Percentiles rank a stretch among this genome's conserved stretches.
Conservation (phyloP, 1,140 invertebrate genomes). For the Whitmania pigra region DNA sequence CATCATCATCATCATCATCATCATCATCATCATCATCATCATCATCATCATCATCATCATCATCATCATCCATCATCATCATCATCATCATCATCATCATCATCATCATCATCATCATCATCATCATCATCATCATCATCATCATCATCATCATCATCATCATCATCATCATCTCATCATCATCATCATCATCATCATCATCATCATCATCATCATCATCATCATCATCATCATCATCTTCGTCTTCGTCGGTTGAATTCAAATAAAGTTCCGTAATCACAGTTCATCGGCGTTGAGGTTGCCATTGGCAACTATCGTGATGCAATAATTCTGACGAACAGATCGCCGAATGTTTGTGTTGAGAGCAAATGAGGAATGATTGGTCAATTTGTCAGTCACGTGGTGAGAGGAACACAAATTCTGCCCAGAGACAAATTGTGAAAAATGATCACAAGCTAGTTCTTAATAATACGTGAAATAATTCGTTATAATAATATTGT, state of each 20-base stretch:
- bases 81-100: slow-evolving; percentile 12
- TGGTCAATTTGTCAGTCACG: no score
- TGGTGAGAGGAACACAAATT: no score
- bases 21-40: slow-evolving; percentile 3
- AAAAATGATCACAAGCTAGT: no score
- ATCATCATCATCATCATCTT: background rate
- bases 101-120: slow-evolving; percentile 1
- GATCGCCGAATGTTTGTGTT: no score
- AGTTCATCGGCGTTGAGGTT: background rate
- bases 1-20: slow-evolving; percentile 2
- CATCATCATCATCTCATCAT: background rate
- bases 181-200: background rate
- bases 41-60: slow-evolving; percentile 12
- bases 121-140: background rate
- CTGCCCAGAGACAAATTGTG: no score
- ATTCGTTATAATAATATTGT: no score
- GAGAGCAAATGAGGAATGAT: no score
- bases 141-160: slow-evolving; percentile 5
- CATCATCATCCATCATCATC: slow-evolving; percentile 5
- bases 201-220: background rate
- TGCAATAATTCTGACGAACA: no score
- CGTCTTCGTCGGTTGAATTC: background rate
- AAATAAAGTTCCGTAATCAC: background rate
- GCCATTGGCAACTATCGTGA: no score
- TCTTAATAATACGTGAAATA: no score